These are phyloP conservation scores for Corydoras maculifer DNA, from an alignment of 2,113 vertebrate genomes.

Conservation along the genomic window DNA sequence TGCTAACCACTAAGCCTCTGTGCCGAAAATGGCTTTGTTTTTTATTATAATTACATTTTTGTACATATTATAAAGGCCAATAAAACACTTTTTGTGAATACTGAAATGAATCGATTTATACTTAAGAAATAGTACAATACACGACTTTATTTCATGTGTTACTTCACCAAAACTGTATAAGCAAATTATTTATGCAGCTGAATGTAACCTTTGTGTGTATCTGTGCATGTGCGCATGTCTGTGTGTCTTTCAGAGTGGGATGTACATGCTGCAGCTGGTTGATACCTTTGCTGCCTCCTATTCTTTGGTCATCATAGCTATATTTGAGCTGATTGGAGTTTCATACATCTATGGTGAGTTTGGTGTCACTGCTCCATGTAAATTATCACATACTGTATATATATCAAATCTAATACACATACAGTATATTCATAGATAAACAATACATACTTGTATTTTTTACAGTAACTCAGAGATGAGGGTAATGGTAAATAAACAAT, in stretches of 20 bases:
- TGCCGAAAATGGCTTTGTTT: no score
- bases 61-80: background rate
- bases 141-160: background rate
- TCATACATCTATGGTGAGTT: constrained; percentile 81
- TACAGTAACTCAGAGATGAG: no score
- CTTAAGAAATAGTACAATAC: background rate
- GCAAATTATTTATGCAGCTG: no score
- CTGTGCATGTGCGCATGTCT: constrained; percentile 10
- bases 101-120: background rate
- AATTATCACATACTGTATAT: no score
- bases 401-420: no score
- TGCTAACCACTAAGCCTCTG: no score
- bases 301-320: constrained; percentile 83
- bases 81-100: no score
- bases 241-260: constrained; percentile 67
- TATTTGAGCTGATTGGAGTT: constrained; percentile 81
- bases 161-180: no score
- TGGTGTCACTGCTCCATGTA: background rate
- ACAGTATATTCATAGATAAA: no score
- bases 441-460: no score
- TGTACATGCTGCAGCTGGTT: constrained; percentile 87
- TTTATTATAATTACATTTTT: background rate
- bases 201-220: constrained; percentile 16
- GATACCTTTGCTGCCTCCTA: constrained; percentile 83
- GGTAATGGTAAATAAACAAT: no score